Percentiles rank a stretch among this genome's conserved stretches.
These are phyloP conservation scores for Phalera bucephala DNA, from an alignment of 2,888 invertebrate genomes.

Conservation along the genomic window DNA sequence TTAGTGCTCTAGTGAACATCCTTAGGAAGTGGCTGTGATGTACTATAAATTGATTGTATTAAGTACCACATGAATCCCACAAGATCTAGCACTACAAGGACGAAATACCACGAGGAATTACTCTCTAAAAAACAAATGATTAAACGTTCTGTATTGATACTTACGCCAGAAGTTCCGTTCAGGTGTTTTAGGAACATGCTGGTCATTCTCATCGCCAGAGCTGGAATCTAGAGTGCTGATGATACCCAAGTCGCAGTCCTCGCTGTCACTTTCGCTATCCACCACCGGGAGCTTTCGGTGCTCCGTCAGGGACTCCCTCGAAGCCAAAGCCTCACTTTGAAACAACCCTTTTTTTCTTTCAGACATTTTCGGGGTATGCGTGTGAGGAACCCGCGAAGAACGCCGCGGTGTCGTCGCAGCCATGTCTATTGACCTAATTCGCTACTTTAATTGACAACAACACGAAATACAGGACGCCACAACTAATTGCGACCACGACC, in stretches of 20 bases:
- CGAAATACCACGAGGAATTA: too few relatives aligned
- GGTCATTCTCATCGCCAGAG: slow-evolving; percentile 71
- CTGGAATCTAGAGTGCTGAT: slow-evolving; percentile 81
- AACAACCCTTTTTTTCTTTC: slow-evolving; percentile 86
- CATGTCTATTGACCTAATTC: slow-evolving; percentile 43
- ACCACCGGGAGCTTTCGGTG: slow-evolving; percentile 69
- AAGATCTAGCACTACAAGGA: too few relatives aligned
- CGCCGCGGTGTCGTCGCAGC: slow-evolving; percentile 69
- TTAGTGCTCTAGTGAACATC: too few relatives aligned
- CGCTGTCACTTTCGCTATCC: slow-evolving; percentile 75
- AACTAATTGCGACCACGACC: slow-evolving; percentile 25
- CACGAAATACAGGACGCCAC: slow-evolving; percentile 32
- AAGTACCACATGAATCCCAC: too few relatives aligned
- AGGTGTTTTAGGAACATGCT: slow-evolving; percentile 61
- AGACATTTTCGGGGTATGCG: slow-evolving; percentile 82
- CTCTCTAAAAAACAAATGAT: too few relatives aligned
- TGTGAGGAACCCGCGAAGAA: slow-evolving; percentile 59
- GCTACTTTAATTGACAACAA: slow-evolving; percentile 28
- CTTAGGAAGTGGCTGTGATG: too few relatives aligned
- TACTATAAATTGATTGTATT: too few relatives aligned
- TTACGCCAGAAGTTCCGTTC: slow-evolving; percentile 63
- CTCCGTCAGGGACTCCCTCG: slow-evolving; percentile 64
- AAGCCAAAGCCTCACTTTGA: slow-evolving; percentile 51
- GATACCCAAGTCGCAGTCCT: slow-evolving; percentile 82
- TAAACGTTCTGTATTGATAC: too few relatives aligned